Evolutionary conservation across 2,888 invertebrate species (phyloP), one percentile per base, ranked within the genome.

Genomic region (Incurvaria masculella): DNA sequence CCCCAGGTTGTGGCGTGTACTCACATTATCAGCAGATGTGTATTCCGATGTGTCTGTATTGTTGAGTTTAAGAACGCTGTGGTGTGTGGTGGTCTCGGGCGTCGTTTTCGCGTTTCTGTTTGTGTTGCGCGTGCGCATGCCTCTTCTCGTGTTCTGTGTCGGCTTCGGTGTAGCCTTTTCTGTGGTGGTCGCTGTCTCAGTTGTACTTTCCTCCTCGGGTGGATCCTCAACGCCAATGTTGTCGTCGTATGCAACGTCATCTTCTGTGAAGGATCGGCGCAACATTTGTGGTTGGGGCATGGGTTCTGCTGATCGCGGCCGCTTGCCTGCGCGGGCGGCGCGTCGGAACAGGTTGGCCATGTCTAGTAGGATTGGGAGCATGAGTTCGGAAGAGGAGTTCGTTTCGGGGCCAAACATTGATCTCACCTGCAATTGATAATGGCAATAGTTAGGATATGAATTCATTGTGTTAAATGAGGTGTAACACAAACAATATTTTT

Each of bases 281-380:
- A 73, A 60, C 44, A 72, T 57, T 49, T 70, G 72, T 51, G 68
- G 62, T 50, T 65, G 63, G 50, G 69, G 60, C n/a, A 56, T 54
- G 43, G 50, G 45, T 21, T 56, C 51, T 21, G 48, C 39, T 14
- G 14, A 69, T 62, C 2, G 59, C 59, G 50, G 69, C 68, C 4
- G 21, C 56, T 72, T 71, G 52, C 68, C 66, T 27, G 74, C 62
- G 48, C 70, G 66, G 26, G 81, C 73, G 0, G 82, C 78, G 43
- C 68, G 76, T 48, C 81, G 72, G 45, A 85, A 79, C 49, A 85
- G 70, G 61, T 84, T 84, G 0, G 86, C 85, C 62, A 85, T 81
- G 62, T 87, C 86, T 55, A 81, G 72, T 50, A 84, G 78, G 52
- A 85, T 82, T 10, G 87, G 86, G 48, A 87, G 64, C 70, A 84